A percentile compares a stretch with the other conserved stretches of the same genome.
These are phyloP conservation scores for Urosaurus nigricauda DNA, from an alignment of 2,797 vertebrate species.

Conservation along the genomic window DNA sequence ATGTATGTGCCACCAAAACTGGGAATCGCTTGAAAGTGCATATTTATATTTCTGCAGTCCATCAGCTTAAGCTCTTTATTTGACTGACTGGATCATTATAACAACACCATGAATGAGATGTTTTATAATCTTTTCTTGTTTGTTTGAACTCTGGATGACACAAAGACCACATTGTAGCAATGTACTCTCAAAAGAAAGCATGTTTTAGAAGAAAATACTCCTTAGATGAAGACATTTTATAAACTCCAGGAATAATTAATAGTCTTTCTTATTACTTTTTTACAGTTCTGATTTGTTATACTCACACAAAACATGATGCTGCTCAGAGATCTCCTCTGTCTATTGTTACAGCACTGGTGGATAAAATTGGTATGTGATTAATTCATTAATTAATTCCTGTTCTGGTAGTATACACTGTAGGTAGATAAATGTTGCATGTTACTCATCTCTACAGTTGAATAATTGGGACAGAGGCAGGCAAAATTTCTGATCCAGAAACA, in stretches of 20 bases:
- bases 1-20: not conserved
- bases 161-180: conserved; percentile 18
- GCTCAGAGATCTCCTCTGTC: conserved; percentile 89
- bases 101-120: not conserved
- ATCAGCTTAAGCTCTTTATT: not conserved
- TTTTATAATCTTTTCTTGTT: not conserved
- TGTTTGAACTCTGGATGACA: conserved; percentile 22
- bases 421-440: no score
- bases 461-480: not conserved
- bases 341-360: conserved; percentile 96
- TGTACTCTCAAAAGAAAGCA: not conserved
- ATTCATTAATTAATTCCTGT: conserved; percentile 7
- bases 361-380: conserved; percentile 91
- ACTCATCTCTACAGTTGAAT: no score
- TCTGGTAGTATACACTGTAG: not conserved
- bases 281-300: conserved; percentile 95
- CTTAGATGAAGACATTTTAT: conserved; percentile 9
- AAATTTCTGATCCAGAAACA: not conserved
- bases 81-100: not conserved
- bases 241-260: conserved; percentile 9
- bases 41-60: not conserved
- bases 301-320: conserved; percentile 85
- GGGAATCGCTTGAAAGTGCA: not conserved
- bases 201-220: not conserved
- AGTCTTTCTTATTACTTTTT: conserved; percentile 43